Conservation (phyloP, 2,888 invertebrate genomes). For the Leptura quadrifasciata region DNA sequence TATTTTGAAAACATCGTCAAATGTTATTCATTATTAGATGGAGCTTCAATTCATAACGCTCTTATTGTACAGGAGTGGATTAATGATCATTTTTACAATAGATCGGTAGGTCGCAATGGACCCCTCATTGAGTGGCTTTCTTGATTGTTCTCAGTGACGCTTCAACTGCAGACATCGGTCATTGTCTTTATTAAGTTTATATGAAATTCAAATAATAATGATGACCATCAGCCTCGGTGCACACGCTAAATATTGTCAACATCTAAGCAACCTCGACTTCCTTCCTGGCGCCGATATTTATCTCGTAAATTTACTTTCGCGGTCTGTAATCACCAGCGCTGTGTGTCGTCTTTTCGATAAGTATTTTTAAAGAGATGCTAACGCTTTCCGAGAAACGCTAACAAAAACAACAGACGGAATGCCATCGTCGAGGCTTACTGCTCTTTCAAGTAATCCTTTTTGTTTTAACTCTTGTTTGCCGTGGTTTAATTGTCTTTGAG, state of each 20-base stretch:
- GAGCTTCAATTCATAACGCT: no score
- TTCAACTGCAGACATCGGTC: no score
- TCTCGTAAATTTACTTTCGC: constrained; percentile 1
- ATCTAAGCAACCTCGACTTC: constrained; percentile 1
- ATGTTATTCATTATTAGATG: no score
- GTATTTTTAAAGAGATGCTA: constrained; percentile 2
- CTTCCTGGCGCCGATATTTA: constrained; percentile 7
- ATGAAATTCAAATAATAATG: not conserved
- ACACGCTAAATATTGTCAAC: not conserved
- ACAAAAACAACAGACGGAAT: constrained; percentile 3
- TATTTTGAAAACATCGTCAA: no score
- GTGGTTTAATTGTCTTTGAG: constrained; percentile 3
- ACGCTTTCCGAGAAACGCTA: not conserved
- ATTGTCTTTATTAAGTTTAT: no score
- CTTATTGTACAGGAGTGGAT: no score
- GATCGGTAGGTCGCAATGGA: no score
- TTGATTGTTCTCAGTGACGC: no score
- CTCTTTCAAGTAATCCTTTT: constrained; percentile 3
- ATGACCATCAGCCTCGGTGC: no score
- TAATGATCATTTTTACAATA: no score
- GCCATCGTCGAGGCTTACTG: not conserved
- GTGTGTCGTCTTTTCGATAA: not conserved
- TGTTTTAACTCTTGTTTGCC: constrained; percentile 6
- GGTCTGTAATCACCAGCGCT: not conserved
- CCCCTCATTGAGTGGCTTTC: no score